Base-by-base conservation (phyloP, 2,888 invertebrate species). In the Lasioglossum pauxillum region DNA sequence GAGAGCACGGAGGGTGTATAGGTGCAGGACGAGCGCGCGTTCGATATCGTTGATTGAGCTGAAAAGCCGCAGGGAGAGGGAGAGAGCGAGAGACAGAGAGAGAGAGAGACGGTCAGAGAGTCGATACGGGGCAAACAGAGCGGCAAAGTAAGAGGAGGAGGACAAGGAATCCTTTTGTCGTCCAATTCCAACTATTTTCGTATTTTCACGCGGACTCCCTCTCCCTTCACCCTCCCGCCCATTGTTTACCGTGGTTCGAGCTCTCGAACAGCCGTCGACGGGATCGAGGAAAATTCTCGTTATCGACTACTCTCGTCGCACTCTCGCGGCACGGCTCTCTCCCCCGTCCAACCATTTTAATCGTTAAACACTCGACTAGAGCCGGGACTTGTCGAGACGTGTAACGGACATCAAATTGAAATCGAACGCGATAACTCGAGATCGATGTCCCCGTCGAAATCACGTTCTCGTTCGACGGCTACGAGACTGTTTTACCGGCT, bases 1-100 rank as follows among this genome's bases (percentile, higher is more conserved):
- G 44, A 64, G 31, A 64, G 31, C 31, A 64, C 8, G 31, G 64
- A 64, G 31, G 60, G 16, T 19, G 31, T 7, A 31, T 31, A 27
- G 31, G 19, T 31, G 64, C 16, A 5, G 23, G 75, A 78, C 27
- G 38, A n/a, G 64, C 35, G 44, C 19, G 49, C 74, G 78, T 76
- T 80, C 80, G 83, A 86, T 87, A 82, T 78, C 69, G 87, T 86
- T 86, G 87, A 87, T 80, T 78, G 87, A 86, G 80, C 78, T 38
- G 78, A 83, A 86, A 83, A 75, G 83, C 57, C 75, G 44, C 64
- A 35, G 27, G 41, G 57, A n/a, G 57, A 57, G 46, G 16, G 53
- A 10, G 23, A 49, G 49, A 49, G 49, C 5, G 49, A 23, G 49
- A 23, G 49, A 49, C 23, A 19, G 49, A 49, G 49, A 49, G 49